Evolutionary conservation across 1,140 invertebrate genomes (phyloP), one percentile per base, ranked within the genome.

Genomic region (Chironomus striatipennis): DNA sequence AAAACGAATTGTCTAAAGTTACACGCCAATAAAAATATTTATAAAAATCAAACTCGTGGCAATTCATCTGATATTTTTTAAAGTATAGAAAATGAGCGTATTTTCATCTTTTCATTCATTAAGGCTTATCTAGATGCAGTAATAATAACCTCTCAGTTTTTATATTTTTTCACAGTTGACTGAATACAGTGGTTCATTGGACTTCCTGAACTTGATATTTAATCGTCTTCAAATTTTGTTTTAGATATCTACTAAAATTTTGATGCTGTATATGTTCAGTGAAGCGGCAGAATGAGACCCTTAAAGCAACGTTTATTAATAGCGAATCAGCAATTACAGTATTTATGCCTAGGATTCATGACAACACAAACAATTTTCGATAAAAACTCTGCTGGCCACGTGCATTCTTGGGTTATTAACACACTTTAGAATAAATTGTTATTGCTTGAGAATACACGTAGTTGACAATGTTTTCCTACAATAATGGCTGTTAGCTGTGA

Each of bases 371-470:
- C 24, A 34, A 5, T 34, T 34, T 2, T 34, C 4, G 10, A 70
- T 7, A 42, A 76, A 83, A 85, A 89, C 89, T 90, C 89, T 89
- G 88, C 88, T 91, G 90, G 90, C 90, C 90, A 93, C 92, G 92
- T 88, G 92, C 94, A 93, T 94, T 93, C 92, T 94, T 93, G 90
- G 91, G 92, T 91, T 93, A 93, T 93, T 94, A 94, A 93, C 92
- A 93, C 91, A 91, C 87, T 88, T 90, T 88, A 83, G 7, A 70
- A 18, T 82, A 86, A 87, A 90, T 87, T 94, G 93, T 95, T 95
- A 95, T 95, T 95, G 93, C 93, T 95, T 95, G 93, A 95, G 93
- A 95, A 95, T 95, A 95, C 93, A 95, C 93, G 93, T 95, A 94
- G 91, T 91, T 90, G 86, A 89, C 87, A 87, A 88, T 88, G 77